Conservation (phyloP, 2,888 invertebrate genomes). For the Caenorhabditis uteleia region DNA sequence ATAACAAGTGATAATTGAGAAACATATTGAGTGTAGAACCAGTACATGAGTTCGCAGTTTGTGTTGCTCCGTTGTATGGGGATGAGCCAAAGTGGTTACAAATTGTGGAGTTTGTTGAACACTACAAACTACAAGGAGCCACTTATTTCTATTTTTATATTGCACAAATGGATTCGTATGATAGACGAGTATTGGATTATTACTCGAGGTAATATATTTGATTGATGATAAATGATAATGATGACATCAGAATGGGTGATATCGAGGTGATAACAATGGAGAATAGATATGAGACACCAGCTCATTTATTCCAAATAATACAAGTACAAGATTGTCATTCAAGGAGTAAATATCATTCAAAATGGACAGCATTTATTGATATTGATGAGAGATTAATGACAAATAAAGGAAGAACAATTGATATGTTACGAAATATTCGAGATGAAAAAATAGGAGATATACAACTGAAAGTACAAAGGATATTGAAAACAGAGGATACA, state of each 20-base stretch:
- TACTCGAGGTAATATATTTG: too few species aligned
- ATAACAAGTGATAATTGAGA: neutral
- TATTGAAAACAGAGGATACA: constrained; percentile 15
- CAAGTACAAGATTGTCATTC: constrained; percentile 25
- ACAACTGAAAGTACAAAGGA: constrained; percentile 5
- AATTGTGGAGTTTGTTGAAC: neutral
- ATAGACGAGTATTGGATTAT: constrained; percentile 11
- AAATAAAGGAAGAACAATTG: constrained; percentile 3
- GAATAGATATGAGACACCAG: constrained; percentile 15
- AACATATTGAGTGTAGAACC: neutral
- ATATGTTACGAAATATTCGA: constrained; percentile 5
- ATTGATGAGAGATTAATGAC: constrained; percentile 19
- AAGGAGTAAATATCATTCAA: constrained; percentile 17
- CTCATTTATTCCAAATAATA: constrained; percentile 18
- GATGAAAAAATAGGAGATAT: constrained; percentile 10
- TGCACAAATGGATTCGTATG: constrained; percentile 10
- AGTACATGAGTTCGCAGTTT: neutral
- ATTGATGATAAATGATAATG: neutral
- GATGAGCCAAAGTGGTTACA: neutral
- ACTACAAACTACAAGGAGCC: constrained; percentile 5
- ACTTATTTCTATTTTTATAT: constrained; percentile 16
- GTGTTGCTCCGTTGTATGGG: neutral
- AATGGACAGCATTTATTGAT: constrained; percentile 30
- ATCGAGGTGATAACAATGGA: constrained; percentile 13
- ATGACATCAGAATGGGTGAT: constrained; percentile 18